Evolutionary conservation across 2,888 invertebrate species (phyloP).

Genomic region (Tachina fera): DNA sequence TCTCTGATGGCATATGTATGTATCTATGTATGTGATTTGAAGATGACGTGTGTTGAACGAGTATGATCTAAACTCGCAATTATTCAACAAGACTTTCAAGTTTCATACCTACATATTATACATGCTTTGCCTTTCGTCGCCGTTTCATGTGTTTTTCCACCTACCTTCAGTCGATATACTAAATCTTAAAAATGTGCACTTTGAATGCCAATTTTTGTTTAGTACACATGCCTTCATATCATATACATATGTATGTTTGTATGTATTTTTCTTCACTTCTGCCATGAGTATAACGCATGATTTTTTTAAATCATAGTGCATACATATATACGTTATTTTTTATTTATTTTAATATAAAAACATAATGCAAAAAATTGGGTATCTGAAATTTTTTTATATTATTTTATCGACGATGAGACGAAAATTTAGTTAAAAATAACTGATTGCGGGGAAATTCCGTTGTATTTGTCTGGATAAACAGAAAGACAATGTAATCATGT

Average conservation of each 20-base stretch:
- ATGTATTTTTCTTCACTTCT: constrained; percentile 11
- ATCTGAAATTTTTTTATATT: constrained; percentile 12
- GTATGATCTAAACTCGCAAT: constrained; percentile 74
- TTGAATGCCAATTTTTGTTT: constrained; percentile 36
- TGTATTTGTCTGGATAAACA: not conserved
- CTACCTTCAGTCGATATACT: constrained; percentile 13
- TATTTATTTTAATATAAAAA: not conserved
- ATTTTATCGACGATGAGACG: not conserved
- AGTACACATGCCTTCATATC: not conserved
- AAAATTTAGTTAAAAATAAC: constrained; percentile 60
- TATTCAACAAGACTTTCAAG: constrained; percentile 62
- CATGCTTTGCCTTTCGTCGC: constrained; percentile 44
- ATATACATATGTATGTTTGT: not conserved
- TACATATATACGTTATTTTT: constrained; percentile 31
- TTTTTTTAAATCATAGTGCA: constrained; percentile 52
- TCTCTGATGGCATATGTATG: constrained; percentile 39
- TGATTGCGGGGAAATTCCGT: constrained; percentile 64
- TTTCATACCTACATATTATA: constrained; percentile 43
- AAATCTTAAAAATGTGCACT: constrained; percentile 62
- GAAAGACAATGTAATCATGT: constrained; percentile 7
- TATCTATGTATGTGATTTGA: constrained; percentile 71
- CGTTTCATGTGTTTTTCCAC: constrained; percentile 74
- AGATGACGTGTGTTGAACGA: constrained; percentile 68
- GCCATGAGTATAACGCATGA: constrained; percentile 72
- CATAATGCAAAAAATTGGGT: not conserved